These are phyloP conservation scores for Dinothrombium tinctorium DNA, from an alignment of 1,140 invertebrate species.

Conservation along the genomic window DNA sequence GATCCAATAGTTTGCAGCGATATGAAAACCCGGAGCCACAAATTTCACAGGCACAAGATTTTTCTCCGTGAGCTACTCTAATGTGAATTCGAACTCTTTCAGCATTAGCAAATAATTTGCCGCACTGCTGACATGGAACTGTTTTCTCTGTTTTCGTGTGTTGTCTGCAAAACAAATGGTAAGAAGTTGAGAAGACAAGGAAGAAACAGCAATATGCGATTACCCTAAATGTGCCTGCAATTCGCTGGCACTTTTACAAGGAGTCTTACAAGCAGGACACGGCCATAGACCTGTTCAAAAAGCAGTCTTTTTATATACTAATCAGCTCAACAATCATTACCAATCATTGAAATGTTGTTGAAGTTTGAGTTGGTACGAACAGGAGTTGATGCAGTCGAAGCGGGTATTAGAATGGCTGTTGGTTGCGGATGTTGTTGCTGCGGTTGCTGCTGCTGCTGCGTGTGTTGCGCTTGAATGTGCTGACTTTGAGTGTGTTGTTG, in stretches of 20 bases:
- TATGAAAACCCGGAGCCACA: conserved; percentile 18
- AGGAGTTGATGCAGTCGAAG: conserved; percentile 5
- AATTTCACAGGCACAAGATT: conserved; percentile 16
- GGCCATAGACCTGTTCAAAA: conserved; percentile 14
- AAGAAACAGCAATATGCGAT: conserved; percentile 3
- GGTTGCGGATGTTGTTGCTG: conserved; percentile 6
- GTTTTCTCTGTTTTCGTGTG: conserved; percentile 16
- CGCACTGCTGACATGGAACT: conserved; percentile 16
- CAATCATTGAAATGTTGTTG: not conserved
- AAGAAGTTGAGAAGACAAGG: conserved; percentile 1
- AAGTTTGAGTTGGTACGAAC: not conserved
- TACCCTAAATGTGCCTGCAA: conserved; percentile 17
- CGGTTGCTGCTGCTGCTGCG: conserved; percentile 10
- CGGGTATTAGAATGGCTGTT: conserved; percentile 4
- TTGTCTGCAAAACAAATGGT: conserved; percentile 5
- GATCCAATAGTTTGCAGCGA: conserved; percentile 17
- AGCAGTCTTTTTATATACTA: too few relatives aligned
- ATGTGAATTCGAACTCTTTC: conserved; percentile 17
- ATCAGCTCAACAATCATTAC: too few relatives aligned
- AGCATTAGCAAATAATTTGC: conserved; percentile 16
- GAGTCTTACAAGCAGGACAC: conserved; percentile 18
- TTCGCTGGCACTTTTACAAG: conserved; percentile 17
- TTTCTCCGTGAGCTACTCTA: conserved; percentile 16
- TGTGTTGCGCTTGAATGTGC: conserved; percentile 9
- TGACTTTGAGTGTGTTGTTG: conserved; percentile 9